Conservation (phyloP, 2,113 vertebrate species). For the Rhinopomastus cyanomelas region DNA sequence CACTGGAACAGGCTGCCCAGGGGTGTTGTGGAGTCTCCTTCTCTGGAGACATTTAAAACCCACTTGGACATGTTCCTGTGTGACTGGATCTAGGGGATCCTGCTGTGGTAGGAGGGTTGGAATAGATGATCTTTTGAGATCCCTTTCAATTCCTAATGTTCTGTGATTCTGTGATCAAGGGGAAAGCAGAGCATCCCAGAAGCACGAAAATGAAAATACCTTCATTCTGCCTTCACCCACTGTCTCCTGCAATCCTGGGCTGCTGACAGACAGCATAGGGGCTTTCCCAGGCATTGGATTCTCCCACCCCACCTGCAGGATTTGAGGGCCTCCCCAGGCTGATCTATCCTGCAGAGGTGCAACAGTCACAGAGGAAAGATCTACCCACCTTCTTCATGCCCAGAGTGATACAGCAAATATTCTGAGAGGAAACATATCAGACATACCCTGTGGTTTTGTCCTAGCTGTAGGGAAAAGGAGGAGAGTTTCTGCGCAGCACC, state of each 20-base stretch:
- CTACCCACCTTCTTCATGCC: background rate
- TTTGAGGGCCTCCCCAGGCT: background rate
- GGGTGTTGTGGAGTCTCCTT: no score
- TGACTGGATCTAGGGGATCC: no score
- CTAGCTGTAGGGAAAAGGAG: background rate
- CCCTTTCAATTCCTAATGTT: no score
- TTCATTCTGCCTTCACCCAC: background rate
- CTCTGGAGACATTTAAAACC: no score
- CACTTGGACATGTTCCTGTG: no score
- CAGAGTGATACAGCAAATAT: background rate
- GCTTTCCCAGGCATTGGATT: accelerated
- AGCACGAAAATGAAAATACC: background rate
- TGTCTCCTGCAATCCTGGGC: accelerated
- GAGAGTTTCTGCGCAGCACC: background rate
- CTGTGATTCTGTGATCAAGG: no score
- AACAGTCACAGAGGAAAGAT: background rate
- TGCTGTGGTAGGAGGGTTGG: no score
- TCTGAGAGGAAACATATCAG: background rate
- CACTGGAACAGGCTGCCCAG: no score
- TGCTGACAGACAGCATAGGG: background rate
- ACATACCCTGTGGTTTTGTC: accelerated
- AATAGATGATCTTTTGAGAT: no score
- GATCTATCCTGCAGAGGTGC: background rate
- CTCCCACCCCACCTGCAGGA: background rate
- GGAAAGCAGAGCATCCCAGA: background rate